These are phyloP conservation scores for Celastrina argiolus DNA, from an alignment of 2,888 invertebrate species.

Conservation along the genomic window DNA sequence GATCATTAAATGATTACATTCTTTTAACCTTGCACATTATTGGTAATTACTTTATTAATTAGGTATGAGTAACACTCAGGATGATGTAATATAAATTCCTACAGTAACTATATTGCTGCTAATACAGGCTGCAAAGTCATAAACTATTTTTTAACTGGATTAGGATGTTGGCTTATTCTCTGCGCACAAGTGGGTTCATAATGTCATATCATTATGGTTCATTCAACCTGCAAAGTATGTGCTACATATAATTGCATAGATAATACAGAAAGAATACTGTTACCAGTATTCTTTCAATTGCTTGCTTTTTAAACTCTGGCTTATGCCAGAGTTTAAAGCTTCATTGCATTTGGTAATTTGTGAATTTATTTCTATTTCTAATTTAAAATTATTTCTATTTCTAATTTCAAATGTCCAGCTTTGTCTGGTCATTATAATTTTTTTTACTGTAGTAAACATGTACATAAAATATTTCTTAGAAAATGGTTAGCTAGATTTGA, in stretches of 20 bases:
- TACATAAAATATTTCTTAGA: too few relatives aligned
- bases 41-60: background rate
- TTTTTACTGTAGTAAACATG: too few relatives aligned
- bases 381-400: too few relatives aligned
- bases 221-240: background rate
- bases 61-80: background rate
- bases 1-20: background rate
- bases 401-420: too few relatives aligned
- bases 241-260: background rate
- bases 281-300: too few relatives aligned
- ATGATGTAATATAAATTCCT: background rate
- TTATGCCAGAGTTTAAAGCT: too few relatives aligned
- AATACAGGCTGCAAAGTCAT: too few relatives aligned
- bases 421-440: too few relatives aligned
- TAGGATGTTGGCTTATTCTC: background rate
- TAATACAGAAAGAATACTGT: background rate
- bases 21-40: background rate
- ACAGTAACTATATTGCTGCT: background rate
- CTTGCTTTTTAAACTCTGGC: too few relatives aligned
- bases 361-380: too few relatives aligned
- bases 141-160: background rate
- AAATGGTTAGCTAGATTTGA: too few relatives aligned
- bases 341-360: too few relatives aligned
- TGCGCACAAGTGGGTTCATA: background rate
- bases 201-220: background rate